Base-by-base conservation (phyloP, 2,797 vertebrate species). In the Trachurus trachurus region DNA sequence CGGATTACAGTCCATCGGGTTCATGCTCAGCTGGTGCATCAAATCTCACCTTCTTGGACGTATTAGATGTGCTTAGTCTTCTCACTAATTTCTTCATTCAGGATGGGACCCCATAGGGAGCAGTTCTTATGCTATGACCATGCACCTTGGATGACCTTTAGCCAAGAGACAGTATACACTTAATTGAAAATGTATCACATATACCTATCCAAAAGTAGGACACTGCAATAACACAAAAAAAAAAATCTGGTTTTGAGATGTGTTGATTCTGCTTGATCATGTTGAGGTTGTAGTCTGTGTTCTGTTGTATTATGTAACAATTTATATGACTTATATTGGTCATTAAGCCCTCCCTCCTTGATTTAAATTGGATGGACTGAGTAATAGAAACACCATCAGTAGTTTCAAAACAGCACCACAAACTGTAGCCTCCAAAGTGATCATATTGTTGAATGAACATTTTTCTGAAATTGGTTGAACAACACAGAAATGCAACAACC, bases 141-240 rank as follows among this genome's bases (percentile, higher is more conserved):
- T 57, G 40, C 44, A 62, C 56, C 9, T 66, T 52, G 26, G 22
- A 61, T 57, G 8, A 61, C 39, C 29, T 56, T 71, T 60, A 53
- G 3, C 8, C 3, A 17, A 17, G 8, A 8, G 15, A 31, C 1
- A 6, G 7, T 56, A 21, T 3, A 9, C n/a, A 21, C 21, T 31
- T 22, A 17, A 17, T 22, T 40, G 6, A 0, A 6, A 62, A n/a
- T 17, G 29, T 37, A 50, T 53, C 21, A 9, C 5, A 19, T n/a
- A 37, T 2, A 72, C 2, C 2, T 6, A 45, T 8, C 52, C 44
- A 15, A 61, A 45, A 15, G 6, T 13, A 47, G 26, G 26, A 31
- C 7, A 31, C 17, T 31, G 6, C n/a, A 22, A 66, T 42, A 40
- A 1, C 12, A 10, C 6, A n/a, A 0, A 26, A 26, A 26, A 29